These are phyloP conservation scores for Lordiphosa clarofinis DNA, from an alignment of 1,140 invertebrate species.

Conservation along the genomic window DNA sequence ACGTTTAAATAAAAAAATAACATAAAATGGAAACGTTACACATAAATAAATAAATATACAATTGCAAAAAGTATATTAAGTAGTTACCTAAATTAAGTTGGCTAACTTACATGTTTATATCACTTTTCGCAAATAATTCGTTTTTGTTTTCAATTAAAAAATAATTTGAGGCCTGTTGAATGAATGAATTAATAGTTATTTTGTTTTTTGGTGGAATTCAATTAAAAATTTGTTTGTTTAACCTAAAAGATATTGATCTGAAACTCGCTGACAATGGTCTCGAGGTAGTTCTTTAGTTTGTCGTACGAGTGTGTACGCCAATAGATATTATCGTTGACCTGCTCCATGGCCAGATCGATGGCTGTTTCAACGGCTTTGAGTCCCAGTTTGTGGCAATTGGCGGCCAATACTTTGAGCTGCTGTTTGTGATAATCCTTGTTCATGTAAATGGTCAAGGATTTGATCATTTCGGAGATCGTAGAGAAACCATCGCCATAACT, in stretches of 20 bases:
- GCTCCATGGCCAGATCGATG: slow-evolving; percentile 72
- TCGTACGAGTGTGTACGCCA: slow-evolving; percentile 76
- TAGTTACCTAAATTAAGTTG: slow-evolving; percentile 61
- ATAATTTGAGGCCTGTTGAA: slow-evolving; percentile 65
- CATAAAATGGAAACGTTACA: slow-evolving; percentile 35
- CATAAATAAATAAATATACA: slow-evolving; percentile 66
- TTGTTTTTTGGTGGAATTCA: slow-evolving; percentile 56
- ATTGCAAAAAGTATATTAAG: slow-evolving; percentile 61
- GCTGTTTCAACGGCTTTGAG: slow-evolving; percentile 62
- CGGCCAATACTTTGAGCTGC: slow-evolving; percentile 61
- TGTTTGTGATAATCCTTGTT: slow-evolving; percentile 80
- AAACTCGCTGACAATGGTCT: slow-evolving; percentile 72
- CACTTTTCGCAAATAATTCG: slow-evolving; percentile 77
- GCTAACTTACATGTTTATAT: slow-evolving; percentile 76
- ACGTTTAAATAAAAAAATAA: slow-evolving; percentile 22
- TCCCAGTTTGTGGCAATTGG: slow-evolving; percentile 60
- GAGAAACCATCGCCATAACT: slow-evolving; percentile 81
- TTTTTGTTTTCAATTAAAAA: slow-evolving; percentile 42
- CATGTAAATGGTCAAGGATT: slow-evolving; percentile 80
- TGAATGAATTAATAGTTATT: slow-evolving; percentile 34
- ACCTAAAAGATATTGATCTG: slow-evolving; percentile 74
- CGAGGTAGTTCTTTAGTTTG: slow-evolving; percentile 64
- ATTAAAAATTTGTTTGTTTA: slow-evolving; percentile 18
- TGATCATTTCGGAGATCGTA: slow-evolving; percentile 81
- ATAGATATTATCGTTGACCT: slow-evolving; percentile 77